Percentiles rank a stretch among this genome's conserved stretches.
These are phyloP conservation scores for Tiphia femorata DNA, from an alignment of 2,888 invertebrate species.

Conservation along the genomic window DNA sequence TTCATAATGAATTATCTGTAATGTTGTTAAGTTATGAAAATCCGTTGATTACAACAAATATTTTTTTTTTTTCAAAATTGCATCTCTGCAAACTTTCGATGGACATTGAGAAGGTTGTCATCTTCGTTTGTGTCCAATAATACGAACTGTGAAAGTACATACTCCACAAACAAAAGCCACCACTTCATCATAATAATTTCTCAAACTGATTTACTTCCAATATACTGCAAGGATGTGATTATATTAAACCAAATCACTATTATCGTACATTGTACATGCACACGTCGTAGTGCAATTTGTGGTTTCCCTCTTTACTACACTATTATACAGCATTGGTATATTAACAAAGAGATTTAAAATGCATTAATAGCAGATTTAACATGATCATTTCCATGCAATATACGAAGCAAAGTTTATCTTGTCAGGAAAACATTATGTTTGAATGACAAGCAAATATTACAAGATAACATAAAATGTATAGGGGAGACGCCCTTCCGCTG, in stretches of 20 bases:
- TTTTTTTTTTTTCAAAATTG: background rate
- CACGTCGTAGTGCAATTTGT: too few relatives aligned
- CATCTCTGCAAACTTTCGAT: background rate
- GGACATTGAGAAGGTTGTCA: slow-evolving; percentile 2
- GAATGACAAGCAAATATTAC: slow-evolving; percentile 39
- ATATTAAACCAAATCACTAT: slow-evolving; percentile 23
- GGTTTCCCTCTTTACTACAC: background rate
- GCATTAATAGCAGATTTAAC: too few relatives aligned
- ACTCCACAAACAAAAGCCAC: too few relatives aligned
- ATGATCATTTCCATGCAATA: slow-evolving; percentile 37
- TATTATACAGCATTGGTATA: background rate
- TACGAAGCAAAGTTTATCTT: slow-evolving; percentile 53
- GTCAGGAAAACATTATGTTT: slow-evolving; percentile 53
- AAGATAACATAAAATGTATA: slow-evolving; percentile 45
- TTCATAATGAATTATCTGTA: too few relatives aligned
- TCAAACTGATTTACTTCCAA: slow-evolving; percentile 26
- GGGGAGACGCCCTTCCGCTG: slow-evolving; percentile 83
- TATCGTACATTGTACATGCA: background rate
- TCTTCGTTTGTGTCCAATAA: too few relatives aligned
- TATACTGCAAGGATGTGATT: slow-evolving; percentile 21
- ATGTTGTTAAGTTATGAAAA: too few relatives aligned
- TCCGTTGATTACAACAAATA: too few relatives aligned
- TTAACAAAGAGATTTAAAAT: too few relatives aligned
- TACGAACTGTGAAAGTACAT: too few relatives aligned
- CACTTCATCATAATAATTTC: too few relatives aligned